Evolutionary conservation across 2,888 invertebrate genomes (phyloP), one percentile per base, ranked within the genome.

Genomic region (Mactromeris polynyma): DNA sequence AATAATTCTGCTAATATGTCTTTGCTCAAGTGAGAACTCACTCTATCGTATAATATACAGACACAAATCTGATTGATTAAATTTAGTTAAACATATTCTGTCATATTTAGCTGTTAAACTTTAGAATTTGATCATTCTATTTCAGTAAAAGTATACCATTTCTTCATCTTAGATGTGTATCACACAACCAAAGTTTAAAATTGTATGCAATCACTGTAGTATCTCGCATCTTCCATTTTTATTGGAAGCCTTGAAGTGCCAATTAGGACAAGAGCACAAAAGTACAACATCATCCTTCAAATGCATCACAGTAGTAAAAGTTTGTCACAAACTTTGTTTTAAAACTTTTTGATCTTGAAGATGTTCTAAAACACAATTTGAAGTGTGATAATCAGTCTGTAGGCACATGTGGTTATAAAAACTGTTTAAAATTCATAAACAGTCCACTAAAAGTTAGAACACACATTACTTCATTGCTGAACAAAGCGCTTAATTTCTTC

Each of bases 21-120:
- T 33, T 73, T 33, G 73, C 73, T 73, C 73, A 73, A 73, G 73
- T 36, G 73, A 73, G 58, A 64, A 64, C 26, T n/a, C 58, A 64
- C 3, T 4, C 26, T 26, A 64, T 64, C 58, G 1, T 26, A n/a
- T n/a, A n/a, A n/a, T n/a, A 64, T 64, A 64, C 26, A 64, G 58
- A 64, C 58, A 64, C n/a, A 64, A 64, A 64, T 64, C 58, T 64
- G 58, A n/a, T 9, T 26, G 9, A 64, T 64, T 64, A 9, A 26
- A 64, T 26, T 26, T 64, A 9, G n/a, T 64, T 64, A 58, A 58
- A 1, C 26, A 64, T 26, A 64, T 64, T 64, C 26, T 26, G 58
- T 64, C 26, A 26, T 64, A 64, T n/a, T 64, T 64, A 64, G 26
- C 26, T 9, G 26, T n/a, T 64, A 64, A 64, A 64, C 26, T 64